Evolutionary conservation across 1,140 invertebrate genomes (phyloP).

Genomic region (Saxidomus purpurata): DNA sequence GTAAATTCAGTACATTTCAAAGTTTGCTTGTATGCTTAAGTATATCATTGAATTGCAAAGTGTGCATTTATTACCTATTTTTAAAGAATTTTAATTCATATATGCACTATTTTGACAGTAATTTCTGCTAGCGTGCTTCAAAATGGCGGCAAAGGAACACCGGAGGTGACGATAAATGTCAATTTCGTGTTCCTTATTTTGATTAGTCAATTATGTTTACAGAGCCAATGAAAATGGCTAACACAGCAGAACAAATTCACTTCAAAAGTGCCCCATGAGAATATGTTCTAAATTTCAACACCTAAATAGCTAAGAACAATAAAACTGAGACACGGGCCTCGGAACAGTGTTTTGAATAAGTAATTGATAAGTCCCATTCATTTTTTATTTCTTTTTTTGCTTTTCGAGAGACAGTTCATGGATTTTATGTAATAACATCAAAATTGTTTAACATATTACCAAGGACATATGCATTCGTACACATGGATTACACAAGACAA

Average conservation of each 20-base stretch:
- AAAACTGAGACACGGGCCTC: too few species aligned
- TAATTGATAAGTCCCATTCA: too few species aligned
- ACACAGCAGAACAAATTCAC: not conserved
- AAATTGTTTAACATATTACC: too few species aligned
- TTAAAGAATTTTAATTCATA: not conserved
- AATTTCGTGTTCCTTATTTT: not conserved
- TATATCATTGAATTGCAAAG: not conserved
- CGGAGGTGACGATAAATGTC: slow-evolving; percentile 20
- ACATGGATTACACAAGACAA: too few species aligned
- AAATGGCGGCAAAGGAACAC: slow-evolving; percentile 51
- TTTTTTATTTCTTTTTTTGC: too few species aligned
- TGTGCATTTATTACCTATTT: not conserved
- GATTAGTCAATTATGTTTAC: slow-evolving; percentile 6
- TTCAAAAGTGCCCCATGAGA: not conserved
- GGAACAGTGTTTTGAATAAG: too few species aligned
- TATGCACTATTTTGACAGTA: not conserved
- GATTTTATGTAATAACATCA: too few species aligned
- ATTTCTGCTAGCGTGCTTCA: slow-evolving; percentile 54
- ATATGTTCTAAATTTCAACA: not conserved
- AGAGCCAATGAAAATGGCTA: slow-evolving; percentile 1
- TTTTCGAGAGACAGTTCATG: too few species aligned
- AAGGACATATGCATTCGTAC: too few species aligned
- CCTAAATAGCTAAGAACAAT: too few species aligned
- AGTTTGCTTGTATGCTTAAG: too few species aligned
- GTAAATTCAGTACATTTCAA: too few species aligned